A percentile compares a stretch with the other conserved stretches of the same genome.
These are phyloP conservation scores for Dromiciops gliroides DNA, from an alignment of 2,113 vertebrate species.

Conservation along the genomic window DNA sequence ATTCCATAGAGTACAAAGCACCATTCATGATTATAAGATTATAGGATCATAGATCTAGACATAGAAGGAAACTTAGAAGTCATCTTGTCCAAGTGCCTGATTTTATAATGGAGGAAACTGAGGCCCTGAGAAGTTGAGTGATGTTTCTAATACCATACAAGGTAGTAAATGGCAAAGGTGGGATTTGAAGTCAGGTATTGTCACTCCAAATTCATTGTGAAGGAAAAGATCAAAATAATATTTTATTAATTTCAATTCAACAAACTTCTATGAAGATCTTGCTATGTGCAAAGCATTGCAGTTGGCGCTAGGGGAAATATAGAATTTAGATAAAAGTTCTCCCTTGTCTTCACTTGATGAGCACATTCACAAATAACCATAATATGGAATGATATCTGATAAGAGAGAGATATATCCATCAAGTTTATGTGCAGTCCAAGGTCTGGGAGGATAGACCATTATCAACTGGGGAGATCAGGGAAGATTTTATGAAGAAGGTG, in stretches of 20 bases:
- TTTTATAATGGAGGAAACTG: not conserved
- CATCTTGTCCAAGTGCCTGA: not conserved
- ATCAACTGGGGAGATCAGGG: not conserved
- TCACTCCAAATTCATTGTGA: not conserved
- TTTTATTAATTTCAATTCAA: not conserved
- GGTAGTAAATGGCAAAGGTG: not conserved
- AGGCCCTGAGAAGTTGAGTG: not conserved
- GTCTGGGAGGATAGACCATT: not conserved
- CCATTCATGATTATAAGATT: not conserved
- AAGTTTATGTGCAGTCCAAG: not conserved
- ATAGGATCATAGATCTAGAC: not conserved
- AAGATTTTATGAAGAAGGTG: not conserved
- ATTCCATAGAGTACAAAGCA: not conserved
- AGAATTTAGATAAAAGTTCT: not conserved
- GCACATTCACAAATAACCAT: not conserved
- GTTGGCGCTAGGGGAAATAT: not conserved
- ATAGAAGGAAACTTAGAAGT: not conserved
- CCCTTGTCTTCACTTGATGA: not conserved
- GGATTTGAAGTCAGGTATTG: not conserved
- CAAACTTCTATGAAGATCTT: not conserved
- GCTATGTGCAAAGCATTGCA: not conserved
- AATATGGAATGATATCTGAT: not conserved
- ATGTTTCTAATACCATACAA: not conserved
- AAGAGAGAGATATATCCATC: not conserved
- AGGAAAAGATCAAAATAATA: not conserved